Base-by-base conservation (phyloP, 2,797 vertebrate species). In the Semaprochilodus insignis region DNA sequence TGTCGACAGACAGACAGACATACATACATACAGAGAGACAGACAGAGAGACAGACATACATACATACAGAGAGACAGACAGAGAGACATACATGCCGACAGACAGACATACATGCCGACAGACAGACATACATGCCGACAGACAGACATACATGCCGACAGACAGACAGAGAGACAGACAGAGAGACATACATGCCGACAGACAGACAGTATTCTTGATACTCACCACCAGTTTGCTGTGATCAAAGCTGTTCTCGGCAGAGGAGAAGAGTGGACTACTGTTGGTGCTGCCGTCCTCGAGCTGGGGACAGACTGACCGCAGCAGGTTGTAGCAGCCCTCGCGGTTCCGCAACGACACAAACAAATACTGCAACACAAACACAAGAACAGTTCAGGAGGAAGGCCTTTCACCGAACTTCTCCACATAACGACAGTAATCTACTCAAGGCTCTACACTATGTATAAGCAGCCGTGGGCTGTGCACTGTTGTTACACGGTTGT, bases 301-400 rank as follows among this genome's bases (percentile, higher is more conserved):
- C 83, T 95, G 94, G 78, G 91, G 90, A 89, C 94, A 97, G 3
- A 97, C 80, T 0, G 94, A 92, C 4, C 87, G 90, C 82, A 98
- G 94, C 78, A 96, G 93, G 88, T 95, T 94, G 92, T 90, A 97
- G 13, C 94, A 94, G 0, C 91, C 91, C 54, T 98, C 96, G 27
- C 97, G 92, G 87, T 90, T 96, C 72, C 93, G 90, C 88, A 97
- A 87, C 0, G 95, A 96, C 90, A 95, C 91, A 23, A 98, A 97
- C 63, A 96, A 90, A 88, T 91, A 96, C 97, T 97, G 88, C 54
- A 90, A 62, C 31, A 78, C 31, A 79, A 8, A 67, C 1, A 80
- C 11, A 74, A 5, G 62, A 4, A 65, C 15, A 4, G 21, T n/a
- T 55, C 52, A 66, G 44, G 23, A 44, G 31, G 25, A n/a, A 13